Percentiles rank a stretch among this genome's conserved stretches.
Conservation (phyloP, 2,113 vertebrate species). For the Danionella cerebrum region DNA sequence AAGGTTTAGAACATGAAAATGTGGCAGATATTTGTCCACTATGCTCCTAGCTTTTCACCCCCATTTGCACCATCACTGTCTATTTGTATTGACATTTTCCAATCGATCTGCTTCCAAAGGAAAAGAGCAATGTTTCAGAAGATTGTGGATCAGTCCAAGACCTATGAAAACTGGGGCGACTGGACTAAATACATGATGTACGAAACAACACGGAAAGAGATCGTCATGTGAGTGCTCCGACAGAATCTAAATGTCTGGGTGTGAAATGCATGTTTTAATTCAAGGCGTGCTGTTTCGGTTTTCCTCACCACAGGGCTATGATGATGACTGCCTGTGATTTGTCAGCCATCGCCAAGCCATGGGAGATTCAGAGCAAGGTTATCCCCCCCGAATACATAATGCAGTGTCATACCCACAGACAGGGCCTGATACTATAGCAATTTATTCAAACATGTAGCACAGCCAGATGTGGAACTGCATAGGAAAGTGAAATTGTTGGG, state of each 20-base stretch:
- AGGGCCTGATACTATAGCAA: conserved; percentile 16
- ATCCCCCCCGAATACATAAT: conserved; percentile 11
- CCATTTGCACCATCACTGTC: too few species aligned
- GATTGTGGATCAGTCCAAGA: conserved; percentile 73
- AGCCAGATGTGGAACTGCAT: conserved; percentile 14
- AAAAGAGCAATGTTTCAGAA: conserved; percentile 76
- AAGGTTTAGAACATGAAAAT: too few species aligned
- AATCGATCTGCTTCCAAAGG: conserved; percentile 44
- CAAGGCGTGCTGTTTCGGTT: conserved; percentile 15
- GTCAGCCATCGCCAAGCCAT: conserved; percentile 73
- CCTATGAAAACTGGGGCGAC: conserved; percentile 61
- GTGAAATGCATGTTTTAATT: too few species aligned
- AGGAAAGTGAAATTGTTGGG: conserved; percentile 19
- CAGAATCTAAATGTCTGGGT: too few species aligned
- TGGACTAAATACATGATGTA: conserved; percentile 75
- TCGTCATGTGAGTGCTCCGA: conserved; percentile 61
- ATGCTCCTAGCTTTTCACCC: too few species aligned
- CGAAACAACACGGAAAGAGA: conserved; percentile 71
- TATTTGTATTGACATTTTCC: too few species aligned
- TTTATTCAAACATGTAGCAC: conserved; percentile 10
- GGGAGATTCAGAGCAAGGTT: conserved; percentile 75
- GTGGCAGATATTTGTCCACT: too few species aligned
- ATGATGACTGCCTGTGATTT: conserved; percentile 77
- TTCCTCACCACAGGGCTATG: conserved; percentile 62
- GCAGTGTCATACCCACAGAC: conserved; percentile 20